Evolutionary conservation across 2,888 invertebrate species (phyloP), one percentile per base, ranked within the genome.

Genomic region (Cerastis leucographa): DNA sequence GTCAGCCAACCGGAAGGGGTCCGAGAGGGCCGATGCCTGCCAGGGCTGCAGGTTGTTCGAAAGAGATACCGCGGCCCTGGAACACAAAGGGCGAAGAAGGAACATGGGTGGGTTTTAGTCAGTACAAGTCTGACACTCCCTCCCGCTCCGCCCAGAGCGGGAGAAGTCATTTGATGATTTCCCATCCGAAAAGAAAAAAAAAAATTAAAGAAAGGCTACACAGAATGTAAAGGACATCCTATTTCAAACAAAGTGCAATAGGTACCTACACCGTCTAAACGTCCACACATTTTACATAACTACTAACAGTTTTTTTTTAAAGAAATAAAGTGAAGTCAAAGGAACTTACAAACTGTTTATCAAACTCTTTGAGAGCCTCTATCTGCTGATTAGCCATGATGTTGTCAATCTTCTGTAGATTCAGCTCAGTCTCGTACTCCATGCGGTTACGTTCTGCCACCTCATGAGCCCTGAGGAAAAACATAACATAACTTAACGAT

Each of bases 391-490:
- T 77, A 0, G 96, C 94, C 65, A 92, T 91, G 0, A 93, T 84
- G 85, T 94, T 95, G 88, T 96, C 96, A 0, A 92, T 80, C 84
- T 93, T 92, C 82, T 96, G 95, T 78, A 92, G 78, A 7, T 91
- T 91, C 61, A 96, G 78, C 81, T 96, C 96, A 0, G 89, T 89
- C 75, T 96, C 95, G 82, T 94, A 89, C 74, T 94, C 96, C 2
- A 59, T 87, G 46, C 95, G 92, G 6, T 92, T 93, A 19, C 94
- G 91, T 46, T 96, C 96, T 0, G 93, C 87, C 14, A 93, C 87
- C 80, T 96, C 96, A 25, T 91, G 89, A 3, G 94, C 94, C 80
- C 96, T 96, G 84, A 49, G 11, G 11, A 65, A 35, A 35, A 61
- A 19, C 19, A 4, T 59, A 19, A 29, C 29, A 19, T 25, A 54